Evolutionary conservation across 2,888 invertebrate species (phyloP), one percentile per base, ranked within the genome.

Genomic region (Cataglyphis altisquamis): DNA sequence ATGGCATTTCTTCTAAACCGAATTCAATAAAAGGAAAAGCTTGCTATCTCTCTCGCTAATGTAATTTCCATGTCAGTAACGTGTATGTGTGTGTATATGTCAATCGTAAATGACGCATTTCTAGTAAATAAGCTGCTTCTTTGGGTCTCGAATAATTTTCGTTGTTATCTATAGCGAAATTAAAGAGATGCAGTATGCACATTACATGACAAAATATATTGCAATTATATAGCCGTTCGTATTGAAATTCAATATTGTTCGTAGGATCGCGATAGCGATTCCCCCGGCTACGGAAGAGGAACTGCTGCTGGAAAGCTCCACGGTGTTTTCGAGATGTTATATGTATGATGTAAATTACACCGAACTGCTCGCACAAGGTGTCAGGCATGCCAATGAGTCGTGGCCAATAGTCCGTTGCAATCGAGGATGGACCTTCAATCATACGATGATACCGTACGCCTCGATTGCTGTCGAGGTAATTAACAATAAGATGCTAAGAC

Each of bases 401-500:
- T 98, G 98, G 98, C 96, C 97, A 0, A 95, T 95, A 0, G 95
- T 96, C 0, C 95, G 96, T 0, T 98, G 98, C 91, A 95, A 95
- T 78, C 89, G 96, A 86, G 98, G 98, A 15, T 98, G 98, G 98
- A 97, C 97, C 86, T 98, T 97, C 94, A 97, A 98, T 92, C 96
- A 96, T 85, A 97, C 97, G 0, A 97, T 97, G 92, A 96, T 98
- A 68, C 98, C 98, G 0, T 98, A 98, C 91, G 95, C 96, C 10
- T 98, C 98, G 5, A 97, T 98, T 67, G 98, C 98, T 39, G 97
- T 98, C 0, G 97, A 98, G 96, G 98, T 98, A 94, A 93, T 93
- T 63, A 12, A 21, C 21, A 6, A 36, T 32, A 62, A 63, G 9
- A n/a, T n/a, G n/a, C n/a, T 32, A 15, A 45, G 32, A 2, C n/a